Conservation (phyloP, 2,113 vertebrate genomes). For the Daboia siamensis region DNA sequence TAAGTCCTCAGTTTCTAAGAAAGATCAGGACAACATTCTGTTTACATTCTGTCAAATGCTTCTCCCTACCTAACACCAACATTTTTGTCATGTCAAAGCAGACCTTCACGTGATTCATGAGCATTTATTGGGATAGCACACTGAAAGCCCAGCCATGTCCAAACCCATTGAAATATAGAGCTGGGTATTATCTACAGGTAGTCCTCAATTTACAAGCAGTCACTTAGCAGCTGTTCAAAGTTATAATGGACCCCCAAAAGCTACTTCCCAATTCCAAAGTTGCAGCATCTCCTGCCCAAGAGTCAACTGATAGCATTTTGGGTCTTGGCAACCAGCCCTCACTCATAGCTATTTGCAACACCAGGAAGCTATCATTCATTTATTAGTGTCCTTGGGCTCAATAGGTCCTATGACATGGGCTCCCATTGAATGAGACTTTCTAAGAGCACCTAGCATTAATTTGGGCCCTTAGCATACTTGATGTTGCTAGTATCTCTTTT, state of each 20-base stretch:
- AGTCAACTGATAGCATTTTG: neutral
- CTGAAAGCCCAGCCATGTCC: neutral
- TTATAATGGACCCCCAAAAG: neutral
- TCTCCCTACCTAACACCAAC: neutral
- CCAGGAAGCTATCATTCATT: neutral
- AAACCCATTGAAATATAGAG: neutral
- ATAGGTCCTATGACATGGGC: neutral
- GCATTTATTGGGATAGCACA: neutral
- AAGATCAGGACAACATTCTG: neutral
- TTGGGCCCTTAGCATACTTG: neutral
- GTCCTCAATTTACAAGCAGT: neutral
- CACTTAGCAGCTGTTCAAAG: neutral
- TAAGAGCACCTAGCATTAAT: neutral
- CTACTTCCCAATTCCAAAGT: neutral
- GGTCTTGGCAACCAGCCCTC: neutral
- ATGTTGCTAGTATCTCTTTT: neutral
- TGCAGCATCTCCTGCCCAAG: neutral
- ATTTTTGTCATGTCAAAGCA: neutral
- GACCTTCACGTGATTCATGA: neutral
- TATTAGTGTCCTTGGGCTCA: neutral
- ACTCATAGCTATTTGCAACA: neutral
- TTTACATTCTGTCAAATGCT: neutral
- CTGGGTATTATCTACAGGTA: neutral
- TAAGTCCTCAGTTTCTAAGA: neutral
- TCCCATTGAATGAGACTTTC: neutral